Evolutionary conservation across 2,797 vertebrate genomes (phyloP).

Genomic region (Oceanodroma leucorhoa): DNA sequence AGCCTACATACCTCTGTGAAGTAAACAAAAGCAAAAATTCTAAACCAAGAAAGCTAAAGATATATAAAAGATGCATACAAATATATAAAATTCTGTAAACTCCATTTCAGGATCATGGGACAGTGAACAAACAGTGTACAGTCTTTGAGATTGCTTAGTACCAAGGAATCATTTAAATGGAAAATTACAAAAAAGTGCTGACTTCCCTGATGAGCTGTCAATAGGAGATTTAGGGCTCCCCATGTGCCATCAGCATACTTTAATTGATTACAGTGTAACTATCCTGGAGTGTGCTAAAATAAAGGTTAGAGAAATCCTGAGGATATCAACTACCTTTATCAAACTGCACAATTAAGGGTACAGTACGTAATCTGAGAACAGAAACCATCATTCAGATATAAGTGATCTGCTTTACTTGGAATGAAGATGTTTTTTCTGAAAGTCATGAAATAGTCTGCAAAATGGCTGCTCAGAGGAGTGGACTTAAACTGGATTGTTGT

Average conservation of each 20-base stretch:
- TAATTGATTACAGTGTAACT: conserved; percentile 45
- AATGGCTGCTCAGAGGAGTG: background rate
- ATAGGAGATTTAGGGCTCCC: conserved; percentile 58
- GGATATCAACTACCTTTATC: conserved; percentile 74
- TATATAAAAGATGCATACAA: background rate
- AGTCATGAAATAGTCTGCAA: background rate
- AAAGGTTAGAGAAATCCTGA: conserved; percentile 75
- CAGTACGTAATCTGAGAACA: conserved; percentile 51
- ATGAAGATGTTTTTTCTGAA: conserved; percentile 13
- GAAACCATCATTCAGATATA: background rate
- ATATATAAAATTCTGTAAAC: background rate
- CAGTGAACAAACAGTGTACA: background rate
- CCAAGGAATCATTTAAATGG: conserved; percentile 26
- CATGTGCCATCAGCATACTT: conserved; percentile 20
- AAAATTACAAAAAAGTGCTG: conserved; percentile 41
- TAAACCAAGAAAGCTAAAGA: background rate
- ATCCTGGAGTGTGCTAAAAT: conserved; percentile 63
- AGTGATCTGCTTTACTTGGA: background rate
- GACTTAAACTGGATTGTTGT: background rate
- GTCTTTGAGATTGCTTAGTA: background rate
- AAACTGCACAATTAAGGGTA: conserved; percentile 63
- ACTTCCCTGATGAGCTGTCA: conserved; percentile 42
- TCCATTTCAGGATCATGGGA: background rate
- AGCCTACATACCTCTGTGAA: background rate
- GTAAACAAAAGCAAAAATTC: background rate